A percentile compares a stretch with the other conserved stretches of the same genome.
These are phyloP conservation scores for Polyergus mexicanus DNA, from an alignment of 1,140 invertebrate genomes.

Conservation along the genomic window DNA sequence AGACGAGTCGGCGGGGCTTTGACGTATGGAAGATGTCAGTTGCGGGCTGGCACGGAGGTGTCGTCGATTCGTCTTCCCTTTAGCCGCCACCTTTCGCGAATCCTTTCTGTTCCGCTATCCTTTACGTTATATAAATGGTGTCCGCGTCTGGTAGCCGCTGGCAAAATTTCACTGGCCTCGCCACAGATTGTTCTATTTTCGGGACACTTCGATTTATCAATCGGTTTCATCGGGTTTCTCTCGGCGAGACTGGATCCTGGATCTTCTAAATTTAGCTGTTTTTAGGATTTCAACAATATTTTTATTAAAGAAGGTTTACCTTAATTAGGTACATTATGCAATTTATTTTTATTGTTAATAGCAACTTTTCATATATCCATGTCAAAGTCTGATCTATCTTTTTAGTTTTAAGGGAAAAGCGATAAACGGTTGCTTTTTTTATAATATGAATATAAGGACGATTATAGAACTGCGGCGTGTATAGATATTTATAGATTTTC, in stretches of 20 bases:
- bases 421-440: neutral
- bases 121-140: slow-evolving; percentile 83
- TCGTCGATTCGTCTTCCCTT: slow-evolving; percentile 85
- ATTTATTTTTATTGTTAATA: neutral
- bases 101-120: slow-evolving; percentile 79
- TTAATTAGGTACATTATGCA: neutral
- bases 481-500: slow-evolving; percentile 51
- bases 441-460: neutral
- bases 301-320: neutral
- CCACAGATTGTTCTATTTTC: slow-evolving; percentile 74
- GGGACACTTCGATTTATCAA: slow-evolving; percentile 80
- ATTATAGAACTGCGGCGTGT: neutral
- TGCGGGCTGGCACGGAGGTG: slow-evolving; percentile 77
- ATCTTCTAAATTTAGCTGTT: slow-evolving; percentile 48
- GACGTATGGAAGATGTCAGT: slow-evolving; percentile 81
- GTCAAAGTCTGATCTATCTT: neutral
- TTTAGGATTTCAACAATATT: neutral
- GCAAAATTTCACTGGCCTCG: slow-evolving; percentile 62
- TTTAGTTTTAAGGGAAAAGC: neutral
- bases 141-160: slow-evolving; percentile 76
- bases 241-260: slow-evolving; percentile 44
- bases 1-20: slow-evolving; percentile 76
- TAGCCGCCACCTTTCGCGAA: slow-evolving; percentile 73
- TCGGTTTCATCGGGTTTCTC: slow-evolving; percentile 72
- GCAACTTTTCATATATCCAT: neutral